Evolutionary conservation across 1,140 invertebrate species (phyloP), one percentile per base, ranked within the genome.

Genomic region (Drosophila eugracilis): DNA sequence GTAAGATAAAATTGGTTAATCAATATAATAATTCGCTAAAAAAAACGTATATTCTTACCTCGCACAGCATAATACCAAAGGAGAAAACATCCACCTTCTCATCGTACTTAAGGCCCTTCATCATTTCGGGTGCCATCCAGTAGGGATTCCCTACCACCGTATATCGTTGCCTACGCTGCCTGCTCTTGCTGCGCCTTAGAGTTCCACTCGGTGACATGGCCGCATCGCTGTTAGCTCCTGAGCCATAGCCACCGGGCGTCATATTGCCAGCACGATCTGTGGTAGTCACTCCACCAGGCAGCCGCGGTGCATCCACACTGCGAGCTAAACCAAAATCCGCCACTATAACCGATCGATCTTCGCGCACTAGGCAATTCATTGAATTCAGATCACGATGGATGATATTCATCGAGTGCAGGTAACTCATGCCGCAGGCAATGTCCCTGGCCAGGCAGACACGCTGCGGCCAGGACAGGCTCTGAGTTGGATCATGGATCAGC

Each of bases 81-180:
- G 98, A 99, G 92, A 99, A 99, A 55, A 99, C 95, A 91, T 99
- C 98, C 12, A 99, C 97, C 92, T 98, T 98, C 91, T 99, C 97
- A 92, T 99, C 97, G 91, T 99, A 99, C 77, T 97, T 97, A 71
- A 97, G 96, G 21, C 97, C 98, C 91, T 97, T 97, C 95, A 99
- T 97, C 96, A 98, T 98, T 92, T 99, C 98, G 4, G 98, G 98
- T 0, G 98, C 98, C 97, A 99, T 99, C 97, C 97, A 99, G 91
- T 98, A 99, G 5, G 97, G 98, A 93, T 98, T 98, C 0, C 98
- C 98, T 0, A 99, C 97, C 17, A 98, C 91, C 2, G 93, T 94
- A 65, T 94, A 94, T 3, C 93, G 88, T 65, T 94, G 93, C 10
- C 93, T 73, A 0, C 93, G 90, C 57, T 92, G 91, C 4, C 93